These are phyloP conservation scores for Propithecus perrieri DNA, from an alignment of 2,797 vertebrate genomes.

Conservation along the genomic window DNA sequence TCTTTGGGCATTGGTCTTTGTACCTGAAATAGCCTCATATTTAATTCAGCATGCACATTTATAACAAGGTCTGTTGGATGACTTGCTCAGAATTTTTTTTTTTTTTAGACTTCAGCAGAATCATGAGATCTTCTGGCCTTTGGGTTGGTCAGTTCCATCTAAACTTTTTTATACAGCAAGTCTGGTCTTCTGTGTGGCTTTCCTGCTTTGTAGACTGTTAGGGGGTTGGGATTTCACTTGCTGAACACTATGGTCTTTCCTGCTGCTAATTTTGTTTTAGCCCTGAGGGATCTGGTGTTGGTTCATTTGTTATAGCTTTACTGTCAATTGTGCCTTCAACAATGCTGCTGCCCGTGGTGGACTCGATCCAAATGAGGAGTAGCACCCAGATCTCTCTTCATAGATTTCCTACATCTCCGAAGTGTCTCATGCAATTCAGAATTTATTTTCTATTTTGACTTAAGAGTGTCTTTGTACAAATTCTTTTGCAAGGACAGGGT, in stretches of 20 bases:
- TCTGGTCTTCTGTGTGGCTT: neutral
- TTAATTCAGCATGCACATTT: slow-evolving; percentile 50
- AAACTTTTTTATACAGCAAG: neutral
- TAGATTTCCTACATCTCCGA: neutral
- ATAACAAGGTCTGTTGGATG: neutral
- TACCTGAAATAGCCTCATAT: slow-evolving; percentile 54
- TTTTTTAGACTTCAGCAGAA: neutral
- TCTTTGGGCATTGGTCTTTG: neutral
- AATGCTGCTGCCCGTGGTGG: neutral
- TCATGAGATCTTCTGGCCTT: neutral
- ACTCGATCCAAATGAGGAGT: accelerated
- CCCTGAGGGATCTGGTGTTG: neutral
- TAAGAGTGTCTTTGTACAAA: neutral
- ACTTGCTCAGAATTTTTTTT: neutral
- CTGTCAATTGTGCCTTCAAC: accelerated
- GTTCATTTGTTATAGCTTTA: accelerated
- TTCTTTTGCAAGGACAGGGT: neutral
- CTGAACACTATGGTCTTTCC: neutral
- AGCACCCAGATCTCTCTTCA: neutral
- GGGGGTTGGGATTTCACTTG: neutral
- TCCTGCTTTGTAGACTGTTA: neutral
- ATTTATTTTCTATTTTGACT: neutral
- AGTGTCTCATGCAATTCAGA: neutral
- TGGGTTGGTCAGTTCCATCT: neutral
- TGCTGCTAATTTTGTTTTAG: neutral